Percentiles rank a stretch among this genome's conserved stretches.
phyloP scores from a whole-genome alignment of 2,113 vertebrate species.

The Canis aureus region DNA sequence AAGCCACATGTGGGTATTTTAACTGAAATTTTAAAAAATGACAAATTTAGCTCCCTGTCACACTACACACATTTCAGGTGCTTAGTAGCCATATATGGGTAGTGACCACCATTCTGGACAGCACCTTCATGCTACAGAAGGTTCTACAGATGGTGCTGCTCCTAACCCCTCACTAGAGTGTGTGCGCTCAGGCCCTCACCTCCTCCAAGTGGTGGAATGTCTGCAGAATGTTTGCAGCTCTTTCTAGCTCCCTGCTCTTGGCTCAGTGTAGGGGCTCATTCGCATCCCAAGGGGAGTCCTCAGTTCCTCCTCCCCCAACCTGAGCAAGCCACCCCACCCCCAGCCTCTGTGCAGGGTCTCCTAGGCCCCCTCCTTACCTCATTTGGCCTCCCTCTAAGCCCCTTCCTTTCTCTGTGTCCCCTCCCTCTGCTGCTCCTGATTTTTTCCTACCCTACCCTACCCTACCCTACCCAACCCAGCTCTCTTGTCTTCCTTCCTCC shows the following conservation, averaged over 20 bases:
- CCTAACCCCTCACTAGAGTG: background rate
- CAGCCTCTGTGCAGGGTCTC: background rate
- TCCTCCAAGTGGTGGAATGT: too few relatives aligned
- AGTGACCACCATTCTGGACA: background rate
- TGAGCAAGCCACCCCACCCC: too few relatives aligned
- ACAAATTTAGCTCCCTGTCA: background rate
- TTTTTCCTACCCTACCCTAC: background rate
- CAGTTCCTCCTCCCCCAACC: background rate
- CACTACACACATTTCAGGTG: background rate
- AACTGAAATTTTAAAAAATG: background rate
- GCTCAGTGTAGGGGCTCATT: background rate
- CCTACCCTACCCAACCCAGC: background rate
- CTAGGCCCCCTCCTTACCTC: background rate
- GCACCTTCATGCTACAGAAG: background rate
- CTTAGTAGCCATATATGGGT: accelerated
- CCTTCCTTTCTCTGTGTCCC: background rate
- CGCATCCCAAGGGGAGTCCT: background rate
- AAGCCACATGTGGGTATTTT: background rate
- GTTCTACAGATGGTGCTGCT: background rate
- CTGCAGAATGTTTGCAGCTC: background rate
- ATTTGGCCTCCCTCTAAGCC: background rate
- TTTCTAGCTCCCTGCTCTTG: accelerated
- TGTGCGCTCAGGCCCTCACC: accelerated
- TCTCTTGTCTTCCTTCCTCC: background rate
- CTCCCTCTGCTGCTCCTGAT: background rate